Percentiles rank a stretch among this genome's conserved stretches.
Evolutionary conservation across 2,113 vertebrate species (phyloP).

Genomic region (Corythoichthys intestinalis): DNA sequence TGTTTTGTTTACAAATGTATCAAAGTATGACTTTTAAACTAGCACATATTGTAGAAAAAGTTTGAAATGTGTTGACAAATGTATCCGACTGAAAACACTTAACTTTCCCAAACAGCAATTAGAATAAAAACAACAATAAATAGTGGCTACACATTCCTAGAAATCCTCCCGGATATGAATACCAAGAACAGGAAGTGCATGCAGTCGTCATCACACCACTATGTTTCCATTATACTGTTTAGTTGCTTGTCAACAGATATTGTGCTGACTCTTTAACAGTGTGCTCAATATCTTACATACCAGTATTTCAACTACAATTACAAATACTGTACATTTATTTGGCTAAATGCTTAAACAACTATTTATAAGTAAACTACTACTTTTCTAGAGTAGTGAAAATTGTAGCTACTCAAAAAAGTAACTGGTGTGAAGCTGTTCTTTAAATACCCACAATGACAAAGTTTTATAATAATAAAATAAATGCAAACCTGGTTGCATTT

Average conservation of each 20-base stretch:
- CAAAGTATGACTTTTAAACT: not conserved
- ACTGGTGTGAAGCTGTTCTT: no score
- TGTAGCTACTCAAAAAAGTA: no score
- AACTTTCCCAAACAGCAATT: constrained; percentile 41
- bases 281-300: constrained; percentile 5
- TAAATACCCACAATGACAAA: no score
- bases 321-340: no score
- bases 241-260: constrained; percentile 45
- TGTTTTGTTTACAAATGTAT: not conserved
- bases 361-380: no score
- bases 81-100: not conserved
- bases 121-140: constrained; percentile 38
- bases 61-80: not conserved
- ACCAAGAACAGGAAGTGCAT: constrained; percentile 69
- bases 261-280: constrained; percentile 40
- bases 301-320: no score
- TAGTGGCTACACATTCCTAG: constrained; percentile 67
- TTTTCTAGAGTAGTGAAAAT: no score
- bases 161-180: constrained; percentile 68
- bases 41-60: not conserved
- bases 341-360: no score
- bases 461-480: no score
- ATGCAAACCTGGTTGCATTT: no score
- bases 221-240: constrained; percentile 52
- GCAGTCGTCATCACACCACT: constrained; percentile 48